A percentile compares a stretch with the other conserved stretches of the same genome.
Conservation (phyloP, 2,888 invertebrate species). For the Heteropelma amictum region DNA sequence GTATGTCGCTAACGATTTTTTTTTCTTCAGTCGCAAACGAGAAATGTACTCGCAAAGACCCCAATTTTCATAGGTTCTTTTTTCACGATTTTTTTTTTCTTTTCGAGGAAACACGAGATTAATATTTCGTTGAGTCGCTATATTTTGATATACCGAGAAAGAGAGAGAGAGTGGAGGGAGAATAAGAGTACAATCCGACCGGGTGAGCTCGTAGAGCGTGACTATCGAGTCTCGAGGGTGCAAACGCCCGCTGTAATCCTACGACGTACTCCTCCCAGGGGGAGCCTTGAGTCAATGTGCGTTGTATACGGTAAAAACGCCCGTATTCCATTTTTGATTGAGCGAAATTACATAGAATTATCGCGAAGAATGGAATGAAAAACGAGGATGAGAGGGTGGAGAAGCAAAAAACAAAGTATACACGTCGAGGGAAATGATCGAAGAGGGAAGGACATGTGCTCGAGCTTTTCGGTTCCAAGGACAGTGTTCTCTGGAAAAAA, state of each 20-base stretch:
- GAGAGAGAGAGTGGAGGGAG: not conserved
- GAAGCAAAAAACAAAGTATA: slow-evolving; percentile 6
- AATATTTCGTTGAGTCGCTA: slow-evolving; percentile 1
- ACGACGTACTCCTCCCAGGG: not conserved
- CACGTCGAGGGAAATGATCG: slow-evolving; percentile 30
- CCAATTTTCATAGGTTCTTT: slow-evolving; percentile 28
- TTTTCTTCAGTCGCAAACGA: slow-evolving; percentile 8
- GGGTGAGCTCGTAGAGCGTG: slow-evolving; percentile 34
- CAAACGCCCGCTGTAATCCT: not conserved
- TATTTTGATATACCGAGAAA: not conserved
- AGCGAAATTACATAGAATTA: slow-evolving; percentile 48
- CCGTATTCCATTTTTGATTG: slow-evolving; percentile 48
- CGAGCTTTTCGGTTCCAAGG: slow-evolving; percentile 37
- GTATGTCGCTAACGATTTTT: no score
- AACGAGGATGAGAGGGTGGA: slow-evolving; percentile 27
- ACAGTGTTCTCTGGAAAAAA: no score
- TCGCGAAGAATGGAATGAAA: slow-evolving; percentile 36
- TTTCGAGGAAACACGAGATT: slow-evolving; percentile 33
- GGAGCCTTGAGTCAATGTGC: slow-evolving; percentile 10
- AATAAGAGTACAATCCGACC: no score
- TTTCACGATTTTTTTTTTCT: not conserved
- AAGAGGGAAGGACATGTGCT: slow-evolving; percentile 34
- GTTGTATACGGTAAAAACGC: slow-evolving; percentile 22
- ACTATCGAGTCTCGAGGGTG: slow-evolving; percentile 34
- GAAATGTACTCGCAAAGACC: slow-evolving; percentile 34